Percentiles rank a stretch among this genome's conserved stretches.
These are phyloP conservation scores for Rhorus exstirpatorius DNA, from an alignment of 2,888 invertebrate species.

Conservation along the genomic window DNA sequence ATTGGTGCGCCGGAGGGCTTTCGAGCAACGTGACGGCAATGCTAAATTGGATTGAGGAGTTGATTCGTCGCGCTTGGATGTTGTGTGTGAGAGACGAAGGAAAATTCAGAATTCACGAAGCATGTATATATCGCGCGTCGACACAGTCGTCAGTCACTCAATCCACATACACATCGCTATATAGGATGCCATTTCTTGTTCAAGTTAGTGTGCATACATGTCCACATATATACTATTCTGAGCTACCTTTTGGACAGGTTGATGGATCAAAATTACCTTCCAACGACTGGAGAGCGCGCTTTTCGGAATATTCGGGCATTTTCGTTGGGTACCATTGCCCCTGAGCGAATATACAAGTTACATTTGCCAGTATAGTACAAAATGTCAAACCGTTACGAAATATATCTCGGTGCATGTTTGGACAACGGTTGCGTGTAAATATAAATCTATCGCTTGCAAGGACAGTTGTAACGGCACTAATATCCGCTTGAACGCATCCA, in stretches of 20 bases:
- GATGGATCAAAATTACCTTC: not conserved
- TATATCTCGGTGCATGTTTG: too few relatives aligned
- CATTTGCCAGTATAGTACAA: too few relatives aligned
- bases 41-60: not conserved
- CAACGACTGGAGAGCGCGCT: not conserved
- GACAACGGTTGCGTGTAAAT: too few relatives aligned
- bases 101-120: constrained; percentile 43
- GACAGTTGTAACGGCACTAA: too few relatives aligned
- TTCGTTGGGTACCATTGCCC: too few relatives aligned
- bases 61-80: not conserved
- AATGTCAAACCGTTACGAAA: too few relatives aligned
- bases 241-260: constrained; percentile 9
- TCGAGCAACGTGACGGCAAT: constrained; percentile 47
- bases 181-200: too few relatives aligned
- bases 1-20: constrained; percentile 32
- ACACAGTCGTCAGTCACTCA: constrained; percentile 3
- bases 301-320: too few relatives aligned
- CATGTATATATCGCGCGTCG: constrained; percentile 26
- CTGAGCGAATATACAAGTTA: too few relatives aligned
- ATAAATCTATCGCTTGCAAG: too few relatives aligned
- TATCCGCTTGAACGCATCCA: too few relatives aligned
- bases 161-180: not conserved
- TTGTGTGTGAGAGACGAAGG: not conserved
- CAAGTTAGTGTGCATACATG: not conserved
- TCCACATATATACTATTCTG: not conserved